Conservation (phyloP, 2,797 vertebrate genomes). For the Dryobates pubescens region DNA sequence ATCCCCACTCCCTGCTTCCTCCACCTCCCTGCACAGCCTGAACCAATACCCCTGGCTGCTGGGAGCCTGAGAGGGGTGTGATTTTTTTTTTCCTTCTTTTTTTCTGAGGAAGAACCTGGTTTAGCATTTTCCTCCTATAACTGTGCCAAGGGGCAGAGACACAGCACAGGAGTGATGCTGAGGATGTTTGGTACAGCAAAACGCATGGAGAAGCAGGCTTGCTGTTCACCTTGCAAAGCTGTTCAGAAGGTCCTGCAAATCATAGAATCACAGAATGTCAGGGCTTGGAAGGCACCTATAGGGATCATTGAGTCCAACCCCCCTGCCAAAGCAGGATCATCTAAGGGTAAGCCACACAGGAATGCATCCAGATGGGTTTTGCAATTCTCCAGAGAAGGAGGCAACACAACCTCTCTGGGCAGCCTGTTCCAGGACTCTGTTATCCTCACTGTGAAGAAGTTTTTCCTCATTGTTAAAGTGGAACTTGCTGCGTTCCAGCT, state of each 20-base stretch:
- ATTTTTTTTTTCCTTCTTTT: not conserved
- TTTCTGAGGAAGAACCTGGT: not conserved
- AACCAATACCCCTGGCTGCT: not conserved
- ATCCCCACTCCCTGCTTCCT: not conserved
- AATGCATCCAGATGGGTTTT: too few relatives aligned
- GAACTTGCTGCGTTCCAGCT: too few relatives aligned
- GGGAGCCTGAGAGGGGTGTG: not conserved
- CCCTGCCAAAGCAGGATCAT: too few relatives aligned
- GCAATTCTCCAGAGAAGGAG: too few relatives aligned
- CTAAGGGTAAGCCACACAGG: too few relatives aligned
- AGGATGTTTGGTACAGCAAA: not conserved
- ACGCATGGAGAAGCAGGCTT: accelerated
- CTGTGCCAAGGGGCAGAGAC: not conserved
- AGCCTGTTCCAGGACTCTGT: too few relatives aligned
- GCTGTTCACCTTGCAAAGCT: not conserved
- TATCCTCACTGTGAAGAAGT: too few relatives aligned
- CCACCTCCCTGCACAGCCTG: not conserved
- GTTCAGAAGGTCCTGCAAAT: not conserved
- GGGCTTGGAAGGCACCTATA: too few relatives aligned
- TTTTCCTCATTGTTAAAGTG: too few relatives aligned
- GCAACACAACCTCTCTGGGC: too few relatives aligned
- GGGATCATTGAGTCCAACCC: too few relatives aligned
- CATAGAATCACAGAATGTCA: too few relatives aligned
- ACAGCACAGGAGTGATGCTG: not conserved
- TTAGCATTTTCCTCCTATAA: not conserved